Base-by-base conservation (phyloP, 2,797 vertebrate species). In the Sebastes trivittatus region DNA sequence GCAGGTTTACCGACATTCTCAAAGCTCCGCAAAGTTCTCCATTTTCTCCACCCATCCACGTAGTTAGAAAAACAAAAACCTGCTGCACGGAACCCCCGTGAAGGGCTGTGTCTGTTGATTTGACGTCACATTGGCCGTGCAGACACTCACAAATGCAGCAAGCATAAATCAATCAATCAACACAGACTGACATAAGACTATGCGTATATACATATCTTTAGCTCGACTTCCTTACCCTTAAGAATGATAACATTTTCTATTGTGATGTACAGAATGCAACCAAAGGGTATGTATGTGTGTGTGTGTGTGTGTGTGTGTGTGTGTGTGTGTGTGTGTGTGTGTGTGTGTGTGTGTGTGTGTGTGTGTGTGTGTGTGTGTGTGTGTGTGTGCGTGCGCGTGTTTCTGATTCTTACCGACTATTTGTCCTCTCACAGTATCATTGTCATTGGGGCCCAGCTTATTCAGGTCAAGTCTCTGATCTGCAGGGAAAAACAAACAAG, bases 381-480 rank as follows among this genome's bases (percentile, higher is more conserved):
- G 36, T 5, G 11, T 61, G 66, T 29, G 11, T 36, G 8, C 4
- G 36, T 38, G 36, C 0, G 11, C 46, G 25, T 11, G 16, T 68
- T n/a, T 75, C 55, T 46, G 13, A 54, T 82, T 94, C 97, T 97
- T 96, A 99, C 98, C 97, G 70, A 99, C 98, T 93, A 98, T 98
- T 92, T 99, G 98, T 85, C 98, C 98, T 95, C 98, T 97, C 90
- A 99, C 97, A 82, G 97, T 98, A 87, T 99, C 98, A 11, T 98
- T 99, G 94, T 98, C 98, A 88, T 97, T 98, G 87, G 97, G 97
- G 81, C 98, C 97, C 83, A 99, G 96, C 87, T 97, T 98, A 93
- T 98, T 98, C 77, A 99, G 94, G 94, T 99, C 98, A 91, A 99
- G 94, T 91, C 98, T 96, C 95, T 99, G 98, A 95, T 98, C 98